Conservation (phyloP, 2,797 vertebrate species). For the Artibeus jamaicensis region DNA sequence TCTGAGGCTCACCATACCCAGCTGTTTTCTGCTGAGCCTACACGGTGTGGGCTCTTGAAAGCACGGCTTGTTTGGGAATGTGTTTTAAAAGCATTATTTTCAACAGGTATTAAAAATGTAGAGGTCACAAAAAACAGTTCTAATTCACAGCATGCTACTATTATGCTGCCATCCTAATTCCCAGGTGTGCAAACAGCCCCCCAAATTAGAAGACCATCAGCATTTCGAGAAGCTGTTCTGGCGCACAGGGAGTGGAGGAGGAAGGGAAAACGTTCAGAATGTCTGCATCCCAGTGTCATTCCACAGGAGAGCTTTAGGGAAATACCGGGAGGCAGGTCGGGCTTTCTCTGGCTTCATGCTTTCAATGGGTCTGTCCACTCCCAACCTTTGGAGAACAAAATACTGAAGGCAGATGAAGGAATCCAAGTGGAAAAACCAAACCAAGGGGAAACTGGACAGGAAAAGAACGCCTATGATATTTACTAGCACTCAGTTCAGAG, state of each 20-base stretch:
- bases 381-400: background rate
- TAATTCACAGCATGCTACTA: background rate
- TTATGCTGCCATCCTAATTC: constrained; percentile 47
- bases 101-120: constrained; percentile 21
- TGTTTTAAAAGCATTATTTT: constrained; percentile 42
- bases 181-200: constrained; percentile 53
- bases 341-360: background rate
- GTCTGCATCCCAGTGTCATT: constrained; percentile 8
- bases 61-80: background rate
- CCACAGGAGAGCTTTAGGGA: background rate
- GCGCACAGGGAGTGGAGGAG: background rate
- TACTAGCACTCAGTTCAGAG: background rate
- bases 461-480: background rate
- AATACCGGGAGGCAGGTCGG: background rate
- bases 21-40: background rate
- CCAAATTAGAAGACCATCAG: constrained; percentile 36
- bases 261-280: constrained; percentile 35
- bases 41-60: background rate
- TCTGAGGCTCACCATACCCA: background rate
- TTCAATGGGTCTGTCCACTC: background rate
- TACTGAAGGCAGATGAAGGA: background rate
- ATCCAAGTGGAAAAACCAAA: background rate
- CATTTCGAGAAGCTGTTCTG: background rate
- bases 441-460: background rate
- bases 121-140: constrained; percentile 38